These are phyloP conservation scores for Poeciliopsis paucimaculata DNA, from an alignment of 2,797 vertebrate species.

Conservation along the genomic window DNA sequence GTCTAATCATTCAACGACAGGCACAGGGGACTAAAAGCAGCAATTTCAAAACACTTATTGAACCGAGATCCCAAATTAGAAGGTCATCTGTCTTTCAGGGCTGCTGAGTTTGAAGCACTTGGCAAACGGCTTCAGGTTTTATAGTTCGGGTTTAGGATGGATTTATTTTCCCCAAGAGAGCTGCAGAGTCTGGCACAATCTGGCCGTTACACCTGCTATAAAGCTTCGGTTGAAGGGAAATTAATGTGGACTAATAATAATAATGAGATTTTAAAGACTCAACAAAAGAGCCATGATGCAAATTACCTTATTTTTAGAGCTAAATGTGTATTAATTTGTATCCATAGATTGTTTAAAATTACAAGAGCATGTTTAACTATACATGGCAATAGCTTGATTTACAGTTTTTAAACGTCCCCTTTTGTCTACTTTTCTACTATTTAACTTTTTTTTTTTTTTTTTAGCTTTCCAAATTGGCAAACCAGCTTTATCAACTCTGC, in stretches of 20 bases:
- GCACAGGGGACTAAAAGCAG: slow-evolving; percentile 6
- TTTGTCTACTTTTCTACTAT: not conserved
- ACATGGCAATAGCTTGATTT: not conserved
- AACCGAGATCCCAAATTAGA: slow-evolving; percentile 36
- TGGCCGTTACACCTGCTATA: slow-evolving; percentile 2
- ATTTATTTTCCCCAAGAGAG: slow-evolving; percentile 17
- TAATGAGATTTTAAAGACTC: slow-evolving; percentile 1
- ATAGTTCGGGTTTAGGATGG: slow-evolving; percentile 6
- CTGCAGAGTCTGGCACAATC: slow-evolving; percentile 6
- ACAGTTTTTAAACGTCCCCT: not conserved
- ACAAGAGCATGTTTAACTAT: not conserved
- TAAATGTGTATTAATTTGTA: not conserved
- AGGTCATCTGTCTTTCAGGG: slow-evolving; percentile 45
- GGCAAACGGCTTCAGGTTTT: slow-evolving; percentile 32
- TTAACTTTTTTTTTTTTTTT: not conserved
- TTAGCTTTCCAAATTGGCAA: not conserved
- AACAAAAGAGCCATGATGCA: not conserved
- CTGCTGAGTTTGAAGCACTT: slow-evolving; percentile 29
- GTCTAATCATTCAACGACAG: slow-evolving; percentile 5
- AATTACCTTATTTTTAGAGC: not conserved
- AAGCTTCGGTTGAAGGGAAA: slow-evolving; percentile 5
- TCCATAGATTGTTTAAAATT: not conserved
- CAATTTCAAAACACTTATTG: slow-evolving; percentile 36
- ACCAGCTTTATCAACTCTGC: not conserved
- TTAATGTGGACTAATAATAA: not conserved